These are phyloP conservation scores for Pipa parva DNA, from an alignment of 2,113 vertebrate species.

Conservation along the genomic window DNA sequence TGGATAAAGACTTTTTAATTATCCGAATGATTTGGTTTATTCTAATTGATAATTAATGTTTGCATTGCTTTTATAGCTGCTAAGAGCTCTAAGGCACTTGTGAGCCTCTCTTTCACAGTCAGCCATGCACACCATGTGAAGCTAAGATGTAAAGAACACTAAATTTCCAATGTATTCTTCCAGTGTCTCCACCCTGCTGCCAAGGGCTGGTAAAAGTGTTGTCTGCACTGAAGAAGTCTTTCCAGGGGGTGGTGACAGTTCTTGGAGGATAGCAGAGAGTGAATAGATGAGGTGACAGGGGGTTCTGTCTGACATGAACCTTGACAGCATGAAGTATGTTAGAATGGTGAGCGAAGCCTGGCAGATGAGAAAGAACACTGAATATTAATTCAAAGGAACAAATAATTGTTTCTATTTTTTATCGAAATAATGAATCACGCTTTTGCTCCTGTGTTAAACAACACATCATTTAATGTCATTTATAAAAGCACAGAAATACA, in stretches of 20 bases:
- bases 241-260: constrained; percentile 71
- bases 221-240: constrained; percentile 62
- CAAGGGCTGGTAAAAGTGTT: constrained; percentile 61
- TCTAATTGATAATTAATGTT: not conserved
- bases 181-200: constrained; percentile 57
- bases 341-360: constrained; percentile 48
- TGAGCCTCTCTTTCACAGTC: not conserved
- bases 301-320: constrained; percentile 82
- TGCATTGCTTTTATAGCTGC: not conserved
- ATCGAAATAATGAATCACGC: not conserved
- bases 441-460: no score
- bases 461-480: no score
- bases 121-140: constrained; percentile 22
- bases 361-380: constrained; percentile 39
- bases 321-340: constrained; percentile 67
- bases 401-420: constrained; percentile 14
- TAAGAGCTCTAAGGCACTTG: not conserved
- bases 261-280: constrained; percentile 66
- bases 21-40: not conserved
- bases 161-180: constrained; percentile 43
- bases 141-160: constrained; percentile 1
- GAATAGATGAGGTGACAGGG: constrained; percentile 69
- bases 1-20: not conserved
- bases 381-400: constrained; percentile 51
- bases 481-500: no score